These are phyloP conservation scores for Oxytorus armatus DNA, from an alignment of 2,888 invertebrate genomes.

Conservation along the genomic window DNA sequence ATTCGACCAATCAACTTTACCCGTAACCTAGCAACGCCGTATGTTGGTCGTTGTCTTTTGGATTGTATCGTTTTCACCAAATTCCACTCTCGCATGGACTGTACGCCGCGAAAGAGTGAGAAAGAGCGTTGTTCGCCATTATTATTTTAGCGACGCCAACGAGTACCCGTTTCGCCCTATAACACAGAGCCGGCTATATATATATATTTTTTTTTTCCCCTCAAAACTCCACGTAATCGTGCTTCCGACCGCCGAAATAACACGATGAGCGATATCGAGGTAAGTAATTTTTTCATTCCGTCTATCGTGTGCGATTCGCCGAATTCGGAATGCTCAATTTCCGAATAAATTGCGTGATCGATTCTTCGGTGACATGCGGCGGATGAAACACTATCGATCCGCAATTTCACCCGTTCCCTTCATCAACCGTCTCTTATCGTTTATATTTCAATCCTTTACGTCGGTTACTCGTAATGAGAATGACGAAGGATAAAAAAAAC, in stretches of 20 bases:
- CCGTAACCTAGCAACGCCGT: constrained; percentile 78
- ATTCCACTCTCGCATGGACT: constrained; percentile 61
- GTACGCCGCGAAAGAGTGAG: constrained; percentile 27
- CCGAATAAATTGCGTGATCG: constrained; percentile 57
- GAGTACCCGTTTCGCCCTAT: constrained; percentile 33
- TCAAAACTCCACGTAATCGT: constrained; percentile 37
- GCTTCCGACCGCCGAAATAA: constrained; percentile 39
- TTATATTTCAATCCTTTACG: constrained; percentile 11
- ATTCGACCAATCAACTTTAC: constrained; percentile 48
- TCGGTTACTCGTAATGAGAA: not conserved
- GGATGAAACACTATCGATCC: constrained; percentile 74
- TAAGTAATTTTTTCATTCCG: constrained; percentile 63
- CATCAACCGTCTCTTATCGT: not conserved
- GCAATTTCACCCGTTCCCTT: constrained; percentile 33
- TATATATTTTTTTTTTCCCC: constrained; percentile 32
- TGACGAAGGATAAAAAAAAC: not conserved
- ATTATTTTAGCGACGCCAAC: constrained; percentile 74
- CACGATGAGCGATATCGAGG: constrained; percentile 80
- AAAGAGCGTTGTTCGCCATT: constrained; percentile 75
- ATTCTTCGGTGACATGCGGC: constrained; percentile 70
- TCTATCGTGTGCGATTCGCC: not conserved
- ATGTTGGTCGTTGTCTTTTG: constrained; percentile 72
- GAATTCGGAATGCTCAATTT: not conserved
- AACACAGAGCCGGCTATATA: constrained; percentile 50
- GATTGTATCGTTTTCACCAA: constrained; percentile 45